phyloP scores from a whole-genome alignment of 2,113 vertebrate genomes.

The Tympanuchus pallidicinctus region DNA sequence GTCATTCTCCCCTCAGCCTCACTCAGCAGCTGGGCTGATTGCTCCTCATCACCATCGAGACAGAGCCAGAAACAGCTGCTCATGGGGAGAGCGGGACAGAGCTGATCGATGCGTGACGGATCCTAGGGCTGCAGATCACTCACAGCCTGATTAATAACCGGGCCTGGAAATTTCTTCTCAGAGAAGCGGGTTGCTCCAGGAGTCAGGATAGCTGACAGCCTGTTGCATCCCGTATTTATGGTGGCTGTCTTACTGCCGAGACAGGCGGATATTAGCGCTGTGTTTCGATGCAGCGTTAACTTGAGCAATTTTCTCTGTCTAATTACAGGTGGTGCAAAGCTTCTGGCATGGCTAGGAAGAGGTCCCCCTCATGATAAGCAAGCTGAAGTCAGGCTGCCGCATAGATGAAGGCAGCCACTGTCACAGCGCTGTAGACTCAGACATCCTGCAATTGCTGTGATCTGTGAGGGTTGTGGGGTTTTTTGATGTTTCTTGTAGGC shows the following conservation, averaged over 20 bases:
- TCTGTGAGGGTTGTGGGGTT: not conserved
- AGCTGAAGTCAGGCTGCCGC: not conserved
- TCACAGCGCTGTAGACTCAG: not conserved
- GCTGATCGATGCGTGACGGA: not conserved
- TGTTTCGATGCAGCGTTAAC: not conserved
- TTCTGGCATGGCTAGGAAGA: not conserved
- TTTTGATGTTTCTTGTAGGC: not conserved
- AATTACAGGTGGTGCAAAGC: slow-evolving; percentile 24
- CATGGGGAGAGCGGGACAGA: not conserved
- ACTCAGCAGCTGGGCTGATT: slow-evolving; percentile 15
- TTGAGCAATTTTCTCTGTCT: not conserved
- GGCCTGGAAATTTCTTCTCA: not conserved
- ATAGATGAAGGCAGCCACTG: not conserved
- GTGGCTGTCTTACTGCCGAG: slow-evolving; percentile 1
- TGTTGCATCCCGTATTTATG: not conserved
- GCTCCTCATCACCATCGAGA: not conserved
- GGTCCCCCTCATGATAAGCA: not conserved
- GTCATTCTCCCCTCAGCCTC: not conserved
- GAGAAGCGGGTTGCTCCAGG: not conserved
- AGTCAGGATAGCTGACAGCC: slow-evolving; percentile 16
- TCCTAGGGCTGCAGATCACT: not conserved
- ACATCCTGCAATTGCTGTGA: not conserved
- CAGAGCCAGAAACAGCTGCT: not conserved
- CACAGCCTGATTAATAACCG: slow-evolving; percentile 18
- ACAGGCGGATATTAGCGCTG: not conserved